Evolutionary conservation across 2,888 invertebrate species (phyloP).

Genomic region (Leucoptera coffeella): DNA sequence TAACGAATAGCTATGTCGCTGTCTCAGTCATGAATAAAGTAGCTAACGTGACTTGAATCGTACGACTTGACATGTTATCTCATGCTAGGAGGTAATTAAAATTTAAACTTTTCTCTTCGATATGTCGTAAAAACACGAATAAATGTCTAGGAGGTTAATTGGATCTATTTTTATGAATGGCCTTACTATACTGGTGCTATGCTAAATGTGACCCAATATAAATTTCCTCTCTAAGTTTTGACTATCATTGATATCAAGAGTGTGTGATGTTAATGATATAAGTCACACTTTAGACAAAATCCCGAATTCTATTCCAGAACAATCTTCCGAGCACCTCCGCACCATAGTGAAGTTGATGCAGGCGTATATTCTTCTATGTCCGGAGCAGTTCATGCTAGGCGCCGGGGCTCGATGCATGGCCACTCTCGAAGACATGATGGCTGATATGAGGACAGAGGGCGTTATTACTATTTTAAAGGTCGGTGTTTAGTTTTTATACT

Average conservation of each 20-base stretch:
- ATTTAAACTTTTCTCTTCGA: no score
- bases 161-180: no score
- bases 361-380: constrained; percentile 74
- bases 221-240: no score
- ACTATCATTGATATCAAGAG: constrained; percentile 1
- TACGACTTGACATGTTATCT: no score
- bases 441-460: constrained; percentile 61
- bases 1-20: no score
- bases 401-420: constrained; percentile 66
- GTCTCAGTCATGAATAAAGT: no score
- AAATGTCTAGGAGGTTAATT: no score
- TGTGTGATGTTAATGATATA: neutral
- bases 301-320: constrained; percentile 48
- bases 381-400: constrained; percentile 68
- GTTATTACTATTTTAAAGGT: constrained; percentile 63
- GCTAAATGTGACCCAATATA: no score
- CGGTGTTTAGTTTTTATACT: constrained; percentile 25
- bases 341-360: constrained; percentile 75
- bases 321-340: constrained; percentile 74
- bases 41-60: no score
- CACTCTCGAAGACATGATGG: constrained; percentile 64
- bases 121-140: no score
- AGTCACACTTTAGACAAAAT: neutral
- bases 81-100: no score
- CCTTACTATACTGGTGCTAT: no score